These are phyloP conservation scores for Alouatta caraya DNA, from an alignment of 2,797 vertebrate species.

Conservation along the genomic window DNA sequence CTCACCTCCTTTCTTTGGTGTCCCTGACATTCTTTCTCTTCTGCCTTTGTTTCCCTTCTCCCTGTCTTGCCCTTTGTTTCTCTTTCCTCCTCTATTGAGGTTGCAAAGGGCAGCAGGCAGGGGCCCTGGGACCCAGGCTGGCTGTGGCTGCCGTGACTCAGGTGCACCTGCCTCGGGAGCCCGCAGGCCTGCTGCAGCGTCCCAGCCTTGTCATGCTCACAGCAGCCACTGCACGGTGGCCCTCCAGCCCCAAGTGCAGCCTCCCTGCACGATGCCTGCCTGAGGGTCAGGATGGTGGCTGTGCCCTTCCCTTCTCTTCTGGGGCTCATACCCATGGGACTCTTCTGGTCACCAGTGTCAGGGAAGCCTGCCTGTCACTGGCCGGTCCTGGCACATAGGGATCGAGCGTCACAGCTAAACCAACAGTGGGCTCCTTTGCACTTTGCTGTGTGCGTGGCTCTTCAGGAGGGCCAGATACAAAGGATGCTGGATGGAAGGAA, in stretches of 20 bases:
- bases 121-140: neutral
- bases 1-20: neutral
- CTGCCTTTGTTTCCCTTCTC: neutral
- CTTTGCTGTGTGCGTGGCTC: rapidly evolving
- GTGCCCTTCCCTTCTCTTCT: neutral
- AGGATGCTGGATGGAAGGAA: neutral
- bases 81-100: neutral
- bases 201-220: rapidly evolving
- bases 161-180: rapidly evolving
- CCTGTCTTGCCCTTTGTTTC: neutral
- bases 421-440: neutral
- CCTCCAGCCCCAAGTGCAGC: neutral
- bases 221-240: rapidly evolving
- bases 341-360: neutral
- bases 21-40: neutral
- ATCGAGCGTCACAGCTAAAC: neutral
- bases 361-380: neutral
- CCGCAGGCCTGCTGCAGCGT: neutral
- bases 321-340: neutral
- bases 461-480: neutral
- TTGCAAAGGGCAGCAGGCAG: neutral
- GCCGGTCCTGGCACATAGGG: neutral
- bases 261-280: neutral
- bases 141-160: neutral
- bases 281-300: neutral